Conservation (phyloP, 2,888 invertebrate species). For the Mesoligia furuncula region DNA sequence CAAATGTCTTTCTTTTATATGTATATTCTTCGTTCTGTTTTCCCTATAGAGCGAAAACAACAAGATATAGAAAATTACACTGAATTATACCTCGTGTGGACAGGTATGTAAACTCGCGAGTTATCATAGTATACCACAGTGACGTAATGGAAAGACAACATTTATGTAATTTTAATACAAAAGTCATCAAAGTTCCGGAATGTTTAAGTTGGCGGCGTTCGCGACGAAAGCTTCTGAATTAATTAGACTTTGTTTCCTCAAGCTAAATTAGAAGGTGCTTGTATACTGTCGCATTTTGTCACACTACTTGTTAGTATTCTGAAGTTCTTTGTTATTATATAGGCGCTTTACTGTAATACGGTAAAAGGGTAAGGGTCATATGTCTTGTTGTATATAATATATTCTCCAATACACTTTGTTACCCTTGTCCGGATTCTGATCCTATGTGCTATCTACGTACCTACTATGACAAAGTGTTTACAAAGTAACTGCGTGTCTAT, state of each 20-base stretch:
- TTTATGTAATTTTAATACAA: slow-evolving; percentile 64
- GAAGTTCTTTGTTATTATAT: slow-evolving; percentile 40
- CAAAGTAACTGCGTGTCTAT: background rate
- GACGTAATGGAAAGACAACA: slow-evolving; percentile 59
- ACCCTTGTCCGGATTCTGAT: slow-evolving; percentile 44
- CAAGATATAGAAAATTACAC: slow-evolving; percentile 14
- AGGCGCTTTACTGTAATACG: slow-evolving; percentile 22
- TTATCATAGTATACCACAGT: slow-evolving; percentile 26
- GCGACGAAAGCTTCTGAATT: slow-evolving; percentile 61
- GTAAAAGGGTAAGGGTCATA: slow-evolving; percentile 48
- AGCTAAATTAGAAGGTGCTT: slow-evolving; percentile 51
- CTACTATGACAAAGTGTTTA: slow-evolving; percentile 34
- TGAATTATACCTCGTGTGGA: slow-evolving; percentile 26
- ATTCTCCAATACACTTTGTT: slow-evolving; percentile 50
- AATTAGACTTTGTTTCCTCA: slow-evolving; percentile 60
- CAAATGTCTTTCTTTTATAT: background rate
- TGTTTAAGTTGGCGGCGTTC: slow-evolving; percentile 54
- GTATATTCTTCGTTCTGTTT: slow-evolving; percentile 1
- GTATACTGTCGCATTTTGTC: slow-evolving; percentile 23
- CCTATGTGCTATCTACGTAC: slow-evolving; percentile 3
- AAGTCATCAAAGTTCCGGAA: slow-evolving; percentile 49
- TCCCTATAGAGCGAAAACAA: slow-evolving; percentile 5
- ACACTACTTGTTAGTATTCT: slow-evolving; percentile 27
- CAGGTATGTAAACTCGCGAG: slow-evolving; percentile 35
- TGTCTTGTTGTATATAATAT: slow-evolving; percentile 45